phyloP scores from a whole-genome alignment of 2,113 vertebrate species.

The Chaetops frenatus region DNA sequence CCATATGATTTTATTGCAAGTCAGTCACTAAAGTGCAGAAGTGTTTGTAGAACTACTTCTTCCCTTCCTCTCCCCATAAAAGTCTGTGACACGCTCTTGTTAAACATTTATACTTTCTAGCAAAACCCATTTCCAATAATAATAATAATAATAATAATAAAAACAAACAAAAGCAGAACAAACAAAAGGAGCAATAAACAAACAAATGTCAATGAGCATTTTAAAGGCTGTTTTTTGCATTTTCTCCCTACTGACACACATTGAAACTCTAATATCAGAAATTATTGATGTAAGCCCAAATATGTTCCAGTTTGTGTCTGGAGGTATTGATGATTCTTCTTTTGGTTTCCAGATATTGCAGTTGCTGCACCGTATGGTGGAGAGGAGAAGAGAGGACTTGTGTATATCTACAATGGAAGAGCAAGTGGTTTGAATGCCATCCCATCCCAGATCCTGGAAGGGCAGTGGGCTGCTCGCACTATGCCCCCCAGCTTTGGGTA shows the following conservation, averaged over 20 bases:
- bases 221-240: not conserved
- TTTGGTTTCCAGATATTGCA: slow-evolving; percentile 79
- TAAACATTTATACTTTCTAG: not conserved
- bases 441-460: slow-evolving; percentile 86
- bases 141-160: not conserved
- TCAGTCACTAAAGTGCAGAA: not conserved
- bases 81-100: not conserved
- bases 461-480: slow-evolving; percentile 84
- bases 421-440: slow-evolving; percentile 69
- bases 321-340: not conserved
- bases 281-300: not conserved
- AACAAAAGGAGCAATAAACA: not conserved
- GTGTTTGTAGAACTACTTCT: not conserved
- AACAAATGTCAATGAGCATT: not conserved
- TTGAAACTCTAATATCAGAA: not conserved
- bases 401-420: slow-evolving; percentile 95
- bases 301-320: not conserved
- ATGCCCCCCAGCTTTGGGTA: slow-evolving; percentile 97
- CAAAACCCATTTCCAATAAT: too few species aligned
- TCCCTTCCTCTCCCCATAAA: not conserved
- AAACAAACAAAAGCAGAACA: not conserved
- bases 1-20: not conserved
- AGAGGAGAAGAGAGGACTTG: slow-evolving; percentile 77
- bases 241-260: not conserved
- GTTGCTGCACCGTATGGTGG: slow-evolving; percentile 92